Conservation (phyloP, 2,888 invertebrate genomes). For the Ochropacha duplaris region DNA sequence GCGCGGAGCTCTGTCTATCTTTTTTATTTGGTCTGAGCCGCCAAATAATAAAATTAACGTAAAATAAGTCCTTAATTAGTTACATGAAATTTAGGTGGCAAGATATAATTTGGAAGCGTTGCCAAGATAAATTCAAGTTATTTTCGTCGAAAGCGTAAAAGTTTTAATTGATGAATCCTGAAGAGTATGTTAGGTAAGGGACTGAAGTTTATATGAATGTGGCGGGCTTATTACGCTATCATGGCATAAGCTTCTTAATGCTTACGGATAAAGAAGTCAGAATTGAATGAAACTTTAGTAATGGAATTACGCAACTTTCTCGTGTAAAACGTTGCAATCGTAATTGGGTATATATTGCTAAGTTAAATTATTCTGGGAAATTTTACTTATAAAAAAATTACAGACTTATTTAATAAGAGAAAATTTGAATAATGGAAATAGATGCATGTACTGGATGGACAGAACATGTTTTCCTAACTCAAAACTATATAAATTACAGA, state of each 20-base stretch:
- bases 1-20: too few relatives aligned
- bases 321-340: neutral
- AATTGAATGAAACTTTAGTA: conserved; percentile 1
- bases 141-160: conserved; percentile 41
- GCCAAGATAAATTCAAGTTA: conserved; percentile 48
- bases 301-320: neutral
- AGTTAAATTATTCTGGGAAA: neutral
- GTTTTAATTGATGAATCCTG: conserved; percentile 58
- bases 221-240: neutral
- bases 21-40: too few relatives aligned
- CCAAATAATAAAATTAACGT: too few relatives aligned
- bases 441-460: too few relatives aligned
- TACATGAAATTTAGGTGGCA: neutral
- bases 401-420: too few relatives aligned
- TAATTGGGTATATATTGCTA: neutral
- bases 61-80: too few relatives aligned
- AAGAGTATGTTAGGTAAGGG: conserved; percentile 7
- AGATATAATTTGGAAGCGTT: conserved; percentile 25
- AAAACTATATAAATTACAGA: too few relatives aligned
- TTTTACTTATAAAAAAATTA: too few relatives aligned
- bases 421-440: too few relatives aligned
- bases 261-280: neutral
- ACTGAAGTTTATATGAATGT: conserved; percentile 8
- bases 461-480: too few relatives aligned
- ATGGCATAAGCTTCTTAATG: neutral